Percentiles rank a stretch among this genome's conserved stretches.
Evolutionary conservation across 2,888 invertebrate species (phyloP).

Genomic region (Tipula helvola): DNA sequence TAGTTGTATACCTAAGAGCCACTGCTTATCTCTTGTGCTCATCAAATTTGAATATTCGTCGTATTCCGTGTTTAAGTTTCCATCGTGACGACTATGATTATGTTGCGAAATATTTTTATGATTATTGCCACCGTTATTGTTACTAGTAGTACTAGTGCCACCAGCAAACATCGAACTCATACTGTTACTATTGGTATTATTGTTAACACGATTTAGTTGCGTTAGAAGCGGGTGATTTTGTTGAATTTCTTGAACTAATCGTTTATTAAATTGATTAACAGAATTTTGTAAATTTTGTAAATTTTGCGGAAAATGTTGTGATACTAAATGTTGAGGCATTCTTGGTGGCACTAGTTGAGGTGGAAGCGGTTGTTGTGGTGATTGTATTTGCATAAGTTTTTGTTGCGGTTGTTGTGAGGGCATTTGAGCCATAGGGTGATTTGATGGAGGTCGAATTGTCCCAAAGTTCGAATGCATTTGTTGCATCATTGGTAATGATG

Average conservation of each 20-base stretch:
- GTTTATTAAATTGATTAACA: slow-evolving; percentile 28
- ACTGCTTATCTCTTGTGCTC: slow-evolving; percentile 89
- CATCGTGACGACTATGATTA: slow-evolving; percentile 26
- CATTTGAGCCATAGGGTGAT: slow-evolving; percentile 28
- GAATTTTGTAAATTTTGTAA: slow-evolving; percentile 9
- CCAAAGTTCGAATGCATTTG: slow-evolving; percentile 34
- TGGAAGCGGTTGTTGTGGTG: neutral
- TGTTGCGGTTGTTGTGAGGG: slow-evolving; percentile 27
- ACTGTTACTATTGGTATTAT: slow-evolving; percentile 16
- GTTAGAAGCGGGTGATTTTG: slow-evolving; percentile 35
- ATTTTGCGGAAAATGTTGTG: slow-evolving; percentile 23
- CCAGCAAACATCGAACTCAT: neutral
- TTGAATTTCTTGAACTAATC: slow-evolving; percentile 35
- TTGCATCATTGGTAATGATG: neutral
- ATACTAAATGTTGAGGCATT: slow-evolving; percentile 31
- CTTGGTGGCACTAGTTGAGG: neutral
- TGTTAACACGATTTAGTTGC: slow-evolving; percentile 17
- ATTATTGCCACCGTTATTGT: slow-evolving; percentile 14
- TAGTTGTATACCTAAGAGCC: slow-evolving; percentile 91
- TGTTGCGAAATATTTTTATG: slow-evolving; percentile 19
- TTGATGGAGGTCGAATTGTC: slow-evolving; percentile 33
- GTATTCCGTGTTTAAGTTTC: slow-evolving; percentile 30
- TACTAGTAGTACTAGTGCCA: neutral
- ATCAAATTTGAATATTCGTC: slow-evolving; percentile 88
- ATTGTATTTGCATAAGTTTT: slow-evolving; percentile 18